These are phyloP conservation scores for Gasterosteus nipponicus DNA, from an alignment of 2,113 vertebrate species.

Conservation along the genomic window DNA sequence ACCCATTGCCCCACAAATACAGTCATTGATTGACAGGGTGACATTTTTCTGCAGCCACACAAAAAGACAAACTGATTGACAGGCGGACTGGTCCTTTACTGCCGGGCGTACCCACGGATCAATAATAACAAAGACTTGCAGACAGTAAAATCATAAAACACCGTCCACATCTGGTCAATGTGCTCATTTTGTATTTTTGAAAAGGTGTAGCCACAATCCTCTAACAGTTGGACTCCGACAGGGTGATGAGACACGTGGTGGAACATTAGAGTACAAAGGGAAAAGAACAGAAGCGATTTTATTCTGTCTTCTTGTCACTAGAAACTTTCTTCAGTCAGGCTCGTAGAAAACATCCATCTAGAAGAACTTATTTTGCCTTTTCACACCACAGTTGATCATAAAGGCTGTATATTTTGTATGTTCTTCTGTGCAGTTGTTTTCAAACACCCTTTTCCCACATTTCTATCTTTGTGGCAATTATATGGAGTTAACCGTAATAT, in stretches of 20 bases:
- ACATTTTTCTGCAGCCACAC: not conserved
- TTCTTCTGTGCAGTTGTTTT: not conserved
- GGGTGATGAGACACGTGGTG: slow-evolving; percentile 12
- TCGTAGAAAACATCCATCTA: slow-evolving; percentile 7
- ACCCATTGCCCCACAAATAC: not conserved
- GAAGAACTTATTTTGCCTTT: slow-evolving; percentile 5
- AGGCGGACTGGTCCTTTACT: not conserved
- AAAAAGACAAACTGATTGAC: not conserved
- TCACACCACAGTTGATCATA: slow-evolving; percentile 14
- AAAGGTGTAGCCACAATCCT: slow-evolving; percentile 20
- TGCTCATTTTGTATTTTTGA: slow-evolving; percentile 23
- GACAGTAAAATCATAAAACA: slow-evolving; percentile 18
- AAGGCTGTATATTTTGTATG: not conserved
- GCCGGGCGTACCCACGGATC: not conserved
- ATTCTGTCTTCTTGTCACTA: not conserved
- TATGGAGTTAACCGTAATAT: not conserved
- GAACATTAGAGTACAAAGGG: not conserved
- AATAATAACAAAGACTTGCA: slow-evolving; percentile 13
- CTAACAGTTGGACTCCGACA: not conserved
- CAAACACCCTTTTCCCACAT: not conserved
- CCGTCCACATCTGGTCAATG: slow-evolving; percentile 1
- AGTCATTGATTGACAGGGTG: not conserved
- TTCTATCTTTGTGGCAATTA: not conserved
- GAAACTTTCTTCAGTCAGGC: slow-evolving; percentile 17
- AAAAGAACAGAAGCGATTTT: not conserved